Percentiles rank a stretch among this genome's conserved stretches.
Evolutionary conservation across 2,888 invertebrate genomes (phyloP).

Genomic region (Mantis religiosa): DNA sequence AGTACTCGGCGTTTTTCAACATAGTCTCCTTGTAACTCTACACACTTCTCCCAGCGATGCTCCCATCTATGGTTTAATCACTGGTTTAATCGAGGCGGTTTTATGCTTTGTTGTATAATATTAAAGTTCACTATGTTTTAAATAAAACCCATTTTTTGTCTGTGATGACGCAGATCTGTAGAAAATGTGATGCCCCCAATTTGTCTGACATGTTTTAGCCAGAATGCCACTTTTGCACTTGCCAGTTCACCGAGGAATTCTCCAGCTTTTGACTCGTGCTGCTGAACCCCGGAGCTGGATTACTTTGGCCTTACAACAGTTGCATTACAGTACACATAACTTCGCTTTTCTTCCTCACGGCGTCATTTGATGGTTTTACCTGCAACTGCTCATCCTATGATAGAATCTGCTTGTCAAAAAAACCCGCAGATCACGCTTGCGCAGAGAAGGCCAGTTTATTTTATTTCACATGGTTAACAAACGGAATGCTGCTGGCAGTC

Average conservation of each 20-base stretch:
- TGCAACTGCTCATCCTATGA: background rate
- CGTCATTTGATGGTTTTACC: background rate
- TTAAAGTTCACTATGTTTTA: background rate
- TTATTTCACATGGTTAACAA: background rate
- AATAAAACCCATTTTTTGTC: background rate
- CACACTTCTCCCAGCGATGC: no score
- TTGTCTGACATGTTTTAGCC: background rate
- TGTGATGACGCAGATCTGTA: background rate
- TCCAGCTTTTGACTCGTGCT: background rate
- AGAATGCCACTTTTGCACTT: no score
- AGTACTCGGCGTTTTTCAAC: no score
- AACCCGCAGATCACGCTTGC: background rate
- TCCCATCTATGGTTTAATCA: no score
- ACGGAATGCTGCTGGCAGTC: background rate
- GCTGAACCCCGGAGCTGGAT: background rate
- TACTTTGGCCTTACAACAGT: background rate
- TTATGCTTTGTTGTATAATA: no score
- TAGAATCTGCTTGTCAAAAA: no score
- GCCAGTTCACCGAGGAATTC: no score
- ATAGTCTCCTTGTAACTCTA: no score
- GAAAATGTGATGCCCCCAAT: background rate
- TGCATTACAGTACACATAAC: background rate
- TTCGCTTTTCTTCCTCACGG: background rate
- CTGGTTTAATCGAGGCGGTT: no score
- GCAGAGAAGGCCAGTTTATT: background rate